Conservation (phyloP, 2,113 vertebrate species). For the Gadus chalcogrammus region DNA sequence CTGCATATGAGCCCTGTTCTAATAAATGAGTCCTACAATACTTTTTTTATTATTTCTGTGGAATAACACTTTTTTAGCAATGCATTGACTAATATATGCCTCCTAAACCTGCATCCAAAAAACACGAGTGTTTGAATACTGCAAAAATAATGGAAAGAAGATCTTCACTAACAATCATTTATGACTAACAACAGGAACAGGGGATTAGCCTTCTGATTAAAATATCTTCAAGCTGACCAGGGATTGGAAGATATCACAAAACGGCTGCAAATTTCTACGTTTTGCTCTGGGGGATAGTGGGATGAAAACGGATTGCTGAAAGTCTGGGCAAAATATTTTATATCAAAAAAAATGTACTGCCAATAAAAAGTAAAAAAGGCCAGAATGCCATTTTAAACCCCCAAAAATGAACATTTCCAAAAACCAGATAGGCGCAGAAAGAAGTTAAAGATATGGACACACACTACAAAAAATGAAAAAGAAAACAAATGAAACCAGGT, state of each 20-base stretch:
- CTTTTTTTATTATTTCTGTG: neutral
- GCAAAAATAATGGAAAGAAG: too few species aligned
- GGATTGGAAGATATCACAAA: constrained; percentile 4
- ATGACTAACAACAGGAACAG: constrained; percentile 16
- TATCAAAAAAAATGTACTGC: neutral
- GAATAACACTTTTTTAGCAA: too few species aligned
- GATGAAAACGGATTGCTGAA: constrained; percentile 5
- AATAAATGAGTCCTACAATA: neutral
- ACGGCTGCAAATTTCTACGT: neutral
- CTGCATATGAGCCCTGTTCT: neutral
- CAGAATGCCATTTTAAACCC: neutral
- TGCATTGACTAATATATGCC: too few species aligned
- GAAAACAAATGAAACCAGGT: constrained; percentile 8
- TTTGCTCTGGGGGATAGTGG: neutral
- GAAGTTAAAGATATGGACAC: neutral
- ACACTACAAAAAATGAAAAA: constrained; percentile 16
- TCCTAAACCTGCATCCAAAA: too few species aligned
- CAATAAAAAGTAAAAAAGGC: neutral
- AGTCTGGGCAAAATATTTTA: neutral
- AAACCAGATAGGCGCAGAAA: neutral
- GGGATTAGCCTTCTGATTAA: constrained; percentile 28
- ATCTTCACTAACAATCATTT: neutral
- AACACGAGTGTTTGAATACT: too few species aligned
- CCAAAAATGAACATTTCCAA: neutral
- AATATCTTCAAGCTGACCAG: constrained; percentile 18